Percentiles rank a stretch among this genome's conserved stretches.
Evolutionary conservation across 2,888 invertebrate genomes (phyloP).

Genomic region (Aleiodes alternator): DNA sequence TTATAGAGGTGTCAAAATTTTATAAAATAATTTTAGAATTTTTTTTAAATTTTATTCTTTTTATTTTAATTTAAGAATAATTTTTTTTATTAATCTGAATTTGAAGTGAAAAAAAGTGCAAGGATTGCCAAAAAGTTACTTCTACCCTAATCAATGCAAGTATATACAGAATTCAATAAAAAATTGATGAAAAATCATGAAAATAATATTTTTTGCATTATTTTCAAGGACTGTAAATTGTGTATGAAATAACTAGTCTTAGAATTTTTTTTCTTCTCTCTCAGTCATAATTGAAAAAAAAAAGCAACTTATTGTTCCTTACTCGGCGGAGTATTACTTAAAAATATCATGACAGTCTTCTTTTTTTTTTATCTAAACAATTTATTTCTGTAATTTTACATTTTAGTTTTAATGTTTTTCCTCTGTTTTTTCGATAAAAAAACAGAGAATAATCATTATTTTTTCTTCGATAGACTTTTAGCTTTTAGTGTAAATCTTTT

Average conservation of each 20-base stretch:
- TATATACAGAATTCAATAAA: too few relatives aligned
- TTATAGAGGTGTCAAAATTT: too few relatives aligned
- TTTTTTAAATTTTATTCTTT: too few relatives aligned
- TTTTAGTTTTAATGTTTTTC: too few relatives aligned
- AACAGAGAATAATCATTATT: neutral
- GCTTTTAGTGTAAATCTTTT: too few relatives aligned
- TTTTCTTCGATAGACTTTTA: neutral
- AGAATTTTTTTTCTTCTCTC: conserved; percentile 10
- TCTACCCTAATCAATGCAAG: too few relatives aligned
- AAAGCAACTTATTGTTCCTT: conserved; percentile 13
- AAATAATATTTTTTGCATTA: conserved; percentile 4
- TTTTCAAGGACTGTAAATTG: conserved; percentile 15
- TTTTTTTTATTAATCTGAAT: too few relatives aligned
- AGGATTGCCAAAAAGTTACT: too few relatives aligned
- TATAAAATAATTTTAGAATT: too few relatives aligned
- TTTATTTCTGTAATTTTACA: neutral
- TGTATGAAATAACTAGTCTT: conserved; percentile 33
- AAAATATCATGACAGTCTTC: conserved; percentile 12
- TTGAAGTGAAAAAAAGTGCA: too few relatives aligned
- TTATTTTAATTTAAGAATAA: too few relatives aligned
- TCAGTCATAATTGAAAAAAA: neutral
- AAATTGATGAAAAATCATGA: neutral
- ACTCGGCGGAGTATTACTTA: conserved; percentile 37
- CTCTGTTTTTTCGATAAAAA: neutral
- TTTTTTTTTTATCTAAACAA: conserved; percentile 13